Evolutionary conservation across 2,113 vertebrate genomes (phyloP).

Genomic region (Phrynocephalus versicolor): DNA sequence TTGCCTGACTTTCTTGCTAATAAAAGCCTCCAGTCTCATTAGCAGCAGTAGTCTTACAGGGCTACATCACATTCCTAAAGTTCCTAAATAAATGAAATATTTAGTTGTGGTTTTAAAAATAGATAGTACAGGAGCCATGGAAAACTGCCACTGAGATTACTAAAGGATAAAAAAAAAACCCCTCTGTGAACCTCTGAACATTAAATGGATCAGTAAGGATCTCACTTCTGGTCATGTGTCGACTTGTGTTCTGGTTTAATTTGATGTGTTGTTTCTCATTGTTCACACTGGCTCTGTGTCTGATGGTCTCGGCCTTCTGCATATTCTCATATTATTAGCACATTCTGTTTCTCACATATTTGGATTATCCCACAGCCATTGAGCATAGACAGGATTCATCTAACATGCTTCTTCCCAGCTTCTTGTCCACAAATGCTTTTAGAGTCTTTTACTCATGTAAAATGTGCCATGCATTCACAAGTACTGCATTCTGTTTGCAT

Average conservation of each 20-base stretch:
- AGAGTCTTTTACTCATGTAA: not conserved
- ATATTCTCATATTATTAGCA: not conserved
- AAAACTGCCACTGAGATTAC: not conserved
- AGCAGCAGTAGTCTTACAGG: not conserved
- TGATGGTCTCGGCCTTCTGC: not conserved
- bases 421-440: not conserved
- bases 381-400: not conserved
- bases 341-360: not conserved
- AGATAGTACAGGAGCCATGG: not conserved
- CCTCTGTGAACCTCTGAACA: not conserved
- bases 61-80: not conserved
- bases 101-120: not conserved
- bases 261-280: conserved; percentile 2
- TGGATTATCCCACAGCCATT: not conserved
- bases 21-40: not conserved
- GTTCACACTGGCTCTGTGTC: not conserved
- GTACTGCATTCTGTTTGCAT: not conserved
- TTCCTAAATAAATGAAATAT: not conserved
- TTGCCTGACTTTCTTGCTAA: not conserved
- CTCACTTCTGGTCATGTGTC: not conserved
- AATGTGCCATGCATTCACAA: not conserved
- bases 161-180: not conserved
- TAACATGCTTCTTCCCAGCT: not conserved
- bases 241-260: not conserved
- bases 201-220: not conserved